Evolutionary conservation across 2,888 invertebrate genomes (phyloP).

Genomic region (Creontiades dilutus): DNA sequence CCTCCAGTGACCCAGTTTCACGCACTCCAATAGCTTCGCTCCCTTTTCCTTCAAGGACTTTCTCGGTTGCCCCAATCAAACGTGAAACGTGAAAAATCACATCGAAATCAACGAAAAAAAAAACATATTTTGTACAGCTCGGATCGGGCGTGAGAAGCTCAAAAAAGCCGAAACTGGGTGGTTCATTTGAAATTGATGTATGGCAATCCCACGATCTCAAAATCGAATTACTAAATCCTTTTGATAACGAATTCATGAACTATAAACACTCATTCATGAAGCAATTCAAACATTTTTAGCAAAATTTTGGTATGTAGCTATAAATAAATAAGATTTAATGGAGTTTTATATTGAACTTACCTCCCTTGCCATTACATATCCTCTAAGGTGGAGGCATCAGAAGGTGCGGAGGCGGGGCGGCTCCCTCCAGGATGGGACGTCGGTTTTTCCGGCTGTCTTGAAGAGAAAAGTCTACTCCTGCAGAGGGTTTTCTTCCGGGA

Average conservation of each 20-base stretch:
- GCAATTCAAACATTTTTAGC: not conserved
- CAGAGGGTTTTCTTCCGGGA: not conserved
- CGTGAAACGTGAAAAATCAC: slow-evolving; percentile 16
- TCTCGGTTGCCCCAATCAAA: slow-evolving; percentile 12
- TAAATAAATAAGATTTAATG: not conserved
- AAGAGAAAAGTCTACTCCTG: slow-evolving; percentile 23
- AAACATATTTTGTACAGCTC: not conserved
- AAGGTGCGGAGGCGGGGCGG: slow-evolving; percentile 71
- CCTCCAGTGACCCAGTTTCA: slow-evolving; percentile 72
- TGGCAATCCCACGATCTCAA: slow-evolving; percentile 4
- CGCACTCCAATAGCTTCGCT: slow-evolving; percentile 70
- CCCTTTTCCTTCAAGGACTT: slow-evolving; percentile 67
- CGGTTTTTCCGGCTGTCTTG: slow-evolving; percentile 42
- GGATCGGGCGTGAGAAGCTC: not conserved
- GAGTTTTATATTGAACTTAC: slow-evolving; percentile 77
- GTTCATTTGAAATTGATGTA: not conserved
- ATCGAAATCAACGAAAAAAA: not conserved
- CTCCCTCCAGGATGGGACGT: slow-evolving; percentile 66
- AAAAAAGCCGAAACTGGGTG: not conserved
- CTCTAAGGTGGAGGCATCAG: slow-evolving; percentile 72
- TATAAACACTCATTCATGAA: slow-evolving; percentile 27
- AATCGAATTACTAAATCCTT: not conserved
- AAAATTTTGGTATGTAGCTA: no score
- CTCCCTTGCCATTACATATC: slow-evolving; percentile 81
- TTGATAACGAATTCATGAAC: not conserved